Conservation (phyloP, 2,888 invertebrate species). For the Lasiommata megera region DNA sequence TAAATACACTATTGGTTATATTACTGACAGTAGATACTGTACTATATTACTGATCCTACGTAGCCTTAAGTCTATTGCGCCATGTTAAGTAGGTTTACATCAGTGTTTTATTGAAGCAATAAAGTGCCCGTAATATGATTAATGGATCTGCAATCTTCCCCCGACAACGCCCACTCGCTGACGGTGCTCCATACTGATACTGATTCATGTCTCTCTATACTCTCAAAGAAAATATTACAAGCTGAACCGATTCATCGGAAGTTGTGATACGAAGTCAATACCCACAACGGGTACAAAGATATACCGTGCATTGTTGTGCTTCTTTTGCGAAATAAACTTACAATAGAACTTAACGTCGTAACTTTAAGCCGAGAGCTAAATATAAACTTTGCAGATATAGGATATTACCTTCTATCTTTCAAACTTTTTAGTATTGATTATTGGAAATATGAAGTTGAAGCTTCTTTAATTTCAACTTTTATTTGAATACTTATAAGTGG, state of each 20-base stretch:
- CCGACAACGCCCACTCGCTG: slow-evolving; percentile 51
- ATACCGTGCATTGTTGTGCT: slow-evolving; percentile 24
- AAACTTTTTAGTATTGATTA: slow-evolving; percentile 13
- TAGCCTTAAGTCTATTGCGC: background rate
- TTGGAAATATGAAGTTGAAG: background rate
- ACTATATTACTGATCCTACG: background rate
- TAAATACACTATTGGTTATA: too few species aligned
- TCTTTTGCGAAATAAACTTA: slow-evolving; percentile 26
- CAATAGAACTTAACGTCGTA: slow-evolving; percentile 21
- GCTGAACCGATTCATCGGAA: slow-evolving; percentile 25
- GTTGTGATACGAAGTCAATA: slow-evolving; percentile 29
- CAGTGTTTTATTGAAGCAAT: slow-evolving; percentile 66
- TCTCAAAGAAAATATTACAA: slow-evolving; percentile 34
- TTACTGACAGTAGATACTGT: too few species aligned
- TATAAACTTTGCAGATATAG: slow-evolving; percentile 20
- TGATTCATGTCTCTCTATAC: slow-evolving; percentile 41
- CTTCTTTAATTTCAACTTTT: background rate
- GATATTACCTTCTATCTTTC: slow-evolving; percentile 16
- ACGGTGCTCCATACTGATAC: slow-evolving; percentile 45
- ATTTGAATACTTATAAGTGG: background rate
- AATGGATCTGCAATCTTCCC: slow-evolving; percentile 58
- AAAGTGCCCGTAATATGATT: slow-evolving; percentile 69
- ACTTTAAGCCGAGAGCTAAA: slow-evolving; percentile 23
- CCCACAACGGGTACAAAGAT: slow-evolving; percentile 22
- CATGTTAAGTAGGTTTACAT: slow-evolving; percentile 37